phyloP scores from a whole-genome alignment of 2,888 invertebrate genomes.

The Rhamnusium bicolor region DNA sequence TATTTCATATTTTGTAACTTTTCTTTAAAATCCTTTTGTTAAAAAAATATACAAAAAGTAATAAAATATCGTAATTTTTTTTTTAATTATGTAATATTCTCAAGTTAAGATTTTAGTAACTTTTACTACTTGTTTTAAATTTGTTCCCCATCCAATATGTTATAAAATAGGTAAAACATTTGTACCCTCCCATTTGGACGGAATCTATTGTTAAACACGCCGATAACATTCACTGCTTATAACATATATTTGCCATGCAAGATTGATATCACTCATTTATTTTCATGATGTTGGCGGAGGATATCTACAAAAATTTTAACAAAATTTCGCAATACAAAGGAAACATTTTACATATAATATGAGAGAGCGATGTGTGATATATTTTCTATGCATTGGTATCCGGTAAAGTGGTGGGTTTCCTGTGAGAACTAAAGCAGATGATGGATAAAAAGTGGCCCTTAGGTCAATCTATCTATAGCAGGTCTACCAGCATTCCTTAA shows the following conservation, averaged over 20 bases:
- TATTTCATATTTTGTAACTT: no score
- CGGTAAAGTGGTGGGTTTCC: constrained; percentile 25
- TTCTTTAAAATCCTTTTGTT: no score
- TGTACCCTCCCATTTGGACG: background rate
- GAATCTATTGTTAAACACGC: background rate
- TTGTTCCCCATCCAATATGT: background rate
- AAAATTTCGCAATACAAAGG: constrained; percentile 33
- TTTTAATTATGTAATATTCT: background rate
- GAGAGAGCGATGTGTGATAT: constrained; percentile 45
- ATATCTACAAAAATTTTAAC: constrained; percentile 17
- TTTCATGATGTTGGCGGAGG: constrained; percentile 1
- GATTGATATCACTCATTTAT: constrained; percentile 18
- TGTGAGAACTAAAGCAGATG: constrained; percentile 60
- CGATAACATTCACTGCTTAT: background rate
- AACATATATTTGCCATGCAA: background rate
- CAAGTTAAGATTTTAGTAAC: background rate
- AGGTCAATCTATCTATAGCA: constrained; percentile 62
- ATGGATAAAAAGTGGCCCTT: constrained; percentile 62
- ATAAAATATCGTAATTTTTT: no score
- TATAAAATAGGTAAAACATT: constrained; percentile 2
- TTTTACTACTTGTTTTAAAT: background rate
- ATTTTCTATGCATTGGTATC: constrained; percentile 48
- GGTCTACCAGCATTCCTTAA: constrained; percentile 59
- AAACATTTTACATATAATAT: constrained; percentile 35
- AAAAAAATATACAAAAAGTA: no score